Conservation (phyloP, 1,140 invertebrate species). For the Coenobita brevimanus region DNA sequence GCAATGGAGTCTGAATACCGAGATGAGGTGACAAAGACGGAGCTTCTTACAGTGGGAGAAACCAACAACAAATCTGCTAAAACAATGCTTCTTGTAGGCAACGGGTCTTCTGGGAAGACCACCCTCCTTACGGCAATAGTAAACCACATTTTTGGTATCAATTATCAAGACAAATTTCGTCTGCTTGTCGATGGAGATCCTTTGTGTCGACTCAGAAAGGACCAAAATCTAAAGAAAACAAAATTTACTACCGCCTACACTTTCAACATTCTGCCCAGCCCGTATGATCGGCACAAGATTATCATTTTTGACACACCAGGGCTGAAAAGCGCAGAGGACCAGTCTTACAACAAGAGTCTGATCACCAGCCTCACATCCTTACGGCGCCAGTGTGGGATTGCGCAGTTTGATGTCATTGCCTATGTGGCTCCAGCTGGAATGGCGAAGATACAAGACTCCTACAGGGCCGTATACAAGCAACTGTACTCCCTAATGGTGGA, state of each 20-base stretch:
- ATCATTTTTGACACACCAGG: conserved; percentile 27
- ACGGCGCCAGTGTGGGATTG: neutral
- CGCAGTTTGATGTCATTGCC: conserved; percentile 8
- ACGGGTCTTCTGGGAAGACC: conserved; percentile 29
- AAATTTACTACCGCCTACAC: conserved; percentile 33
- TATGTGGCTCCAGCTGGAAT: conserved; percentile 10
- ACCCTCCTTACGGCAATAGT: conserved; percentile 21
- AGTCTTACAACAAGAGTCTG: conserved; percentile 27
- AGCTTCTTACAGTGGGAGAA: conserved; percentile 2
- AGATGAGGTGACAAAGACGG: conserved; percentile 7
- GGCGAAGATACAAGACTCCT: conserved; percentile 16
- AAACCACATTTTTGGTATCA: conserved; percentile 40
- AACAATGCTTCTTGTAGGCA: conserved; percentile 18
- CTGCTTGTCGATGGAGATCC: conserved; percentile 30
- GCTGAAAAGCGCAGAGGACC: conserved; percentile 1
- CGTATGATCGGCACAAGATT: conserved; percentile 6
- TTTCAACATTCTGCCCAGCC: conserved; percentile 20
- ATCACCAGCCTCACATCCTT: neutral
- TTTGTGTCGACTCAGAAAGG: conserved; percentile 1
- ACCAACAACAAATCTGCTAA: conserved; percentile 14
- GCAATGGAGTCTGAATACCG: neutral
- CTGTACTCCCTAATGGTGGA: neutral
- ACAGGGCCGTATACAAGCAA: conserved; percentile 27
- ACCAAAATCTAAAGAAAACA: neutral
- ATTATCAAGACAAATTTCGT: conserved; percentile 41